phyloP scores from a whole-genome alignment of 2,888 invertebrate species.

The Hypomecis atomaria region DNA sequence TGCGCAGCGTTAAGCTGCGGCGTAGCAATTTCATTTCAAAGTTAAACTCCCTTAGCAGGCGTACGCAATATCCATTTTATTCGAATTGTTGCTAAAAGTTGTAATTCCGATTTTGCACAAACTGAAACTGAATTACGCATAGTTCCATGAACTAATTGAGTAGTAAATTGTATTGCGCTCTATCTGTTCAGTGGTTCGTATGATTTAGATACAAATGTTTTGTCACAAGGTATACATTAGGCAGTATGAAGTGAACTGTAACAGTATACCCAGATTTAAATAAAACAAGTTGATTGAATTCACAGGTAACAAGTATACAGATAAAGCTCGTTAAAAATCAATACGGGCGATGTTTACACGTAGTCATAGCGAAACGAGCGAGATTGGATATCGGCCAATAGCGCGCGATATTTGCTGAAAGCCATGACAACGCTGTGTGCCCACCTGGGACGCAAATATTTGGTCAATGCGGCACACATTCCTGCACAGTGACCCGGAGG shows the following conservation, averaged over 20 bases:
- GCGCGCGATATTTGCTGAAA: constrained; percentile 59
- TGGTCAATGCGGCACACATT: constrained; percentile 56
- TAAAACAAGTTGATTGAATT: constrained; percentile 7
- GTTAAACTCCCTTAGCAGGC: neutral
- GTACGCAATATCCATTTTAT: constrained; percentile 10
- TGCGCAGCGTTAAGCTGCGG: neutral
- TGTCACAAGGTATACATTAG: neutral
- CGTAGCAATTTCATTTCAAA: constrained; percentile 1
- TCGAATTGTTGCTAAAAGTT: constrained; percentile 2
- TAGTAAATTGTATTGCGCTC: neutral
- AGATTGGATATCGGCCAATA: constrained; percentile 64
- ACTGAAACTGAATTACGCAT: neutral
- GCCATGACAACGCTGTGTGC: constrained; percentile 61
- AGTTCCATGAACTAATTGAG: neutral
- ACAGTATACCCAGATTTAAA: neutral
- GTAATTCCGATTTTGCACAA: constrained; percentile 4
- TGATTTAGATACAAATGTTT: neutral
- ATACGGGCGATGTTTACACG: constrained; percentile 67
- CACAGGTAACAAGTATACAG: constrained; percentile 19
- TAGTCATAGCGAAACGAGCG: constrained; percentile 69
- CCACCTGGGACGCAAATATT: constrained; percentile 62
- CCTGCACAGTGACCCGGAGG: constrained; percentile 31
- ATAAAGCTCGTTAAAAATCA: constrained; percentile 65
- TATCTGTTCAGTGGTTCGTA: neutral
- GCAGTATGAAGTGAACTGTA: neutral